Base-by-base conservation (phyloP, 2,888 invertebrate genomes). In the Temnothorax rugatulus region DNA sequence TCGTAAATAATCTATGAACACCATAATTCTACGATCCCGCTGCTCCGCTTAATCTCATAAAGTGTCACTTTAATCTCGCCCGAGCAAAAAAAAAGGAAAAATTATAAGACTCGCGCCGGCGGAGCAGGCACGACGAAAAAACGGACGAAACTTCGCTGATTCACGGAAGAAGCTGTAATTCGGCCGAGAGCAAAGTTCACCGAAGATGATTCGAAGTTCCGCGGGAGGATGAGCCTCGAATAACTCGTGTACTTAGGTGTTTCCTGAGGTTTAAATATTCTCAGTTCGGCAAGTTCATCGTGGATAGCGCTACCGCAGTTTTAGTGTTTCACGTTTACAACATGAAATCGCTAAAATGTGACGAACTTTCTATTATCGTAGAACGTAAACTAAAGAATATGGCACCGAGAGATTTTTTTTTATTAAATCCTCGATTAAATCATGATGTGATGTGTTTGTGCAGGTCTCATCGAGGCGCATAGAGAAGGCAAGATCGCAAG, bases 401-500 rank as follows among this genome's bases (percentile, higher is more conserved):
- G 18, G 34, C 4, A 57, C 8, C 15, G 18, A 25, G 15, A 64
- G 7, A 8, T 18, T 18, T 44, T 61, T 61, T 75, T 61, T 34
- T 0, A 29, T 29, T 29, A 29, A 29, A 29, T 29, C 29, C 29
- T 29, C 29, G 29, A 29, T 69, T 41, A 54, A 41, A 54, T n/a
- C 18, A 47, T 47, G 11, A 71, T 8, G 50, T 4, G n/a, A 18
- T 47, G 5, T 61, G 50, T 77, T 38, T 47, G 11, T 73, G 94
- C 96, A 92, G 98, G 97, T 94, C 96, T 98, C 89, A 95, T 97
- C 89, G 96, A 96, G 90, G 97, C 97, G 29, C 97, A 97, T 93
- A 92, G 95, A 68, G 93, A 94, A 69, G 98, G 98, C 13, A 97
- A 97, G 91, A 97, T 99, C 89, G 98, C 98, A 59, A 98, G 98